Conservation (phyloP, 2,797 vertebrate genomes). For the Pangasius mekongensis region DNA sequence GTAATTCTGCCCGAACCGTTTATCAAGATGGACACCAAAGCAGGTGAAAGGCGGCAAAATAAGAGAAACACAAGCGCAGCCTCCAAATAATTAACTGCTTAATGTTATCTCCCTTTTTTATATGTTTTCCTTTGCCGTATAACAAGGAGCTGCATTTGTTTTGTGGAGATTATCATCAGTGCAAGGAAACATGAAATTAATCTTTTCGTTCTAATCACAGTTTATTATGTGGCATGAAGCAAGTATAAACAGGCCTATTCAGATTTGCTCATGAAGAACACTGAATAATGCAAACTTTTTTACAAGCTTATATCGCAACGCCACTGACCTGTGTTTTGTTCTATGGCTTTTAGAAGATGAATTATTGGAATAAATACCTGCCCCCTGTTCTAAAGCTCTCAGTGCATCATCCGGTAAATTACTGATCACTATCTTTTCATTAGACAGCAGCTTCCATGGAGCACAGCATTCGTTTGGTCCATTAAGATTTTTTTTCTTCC, state of each 20-base stretch:
- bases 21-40: slow-evolving; percentile 11
- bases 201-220: slow-evolving; percentile 22
- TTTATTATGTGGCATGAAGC: slow-evolving; percentile 14
- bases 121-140: background rate
- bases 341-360: slow-evolving; percentile 5
- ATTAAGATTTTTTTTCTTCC: slow-evolving; percentile 17
- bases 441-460: slow-evolving; percentile 11
- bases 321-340: slow-evolving; percentile 17
- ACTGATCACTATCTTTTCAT: slow-evolving; percentile 50
- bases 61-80: background rate
- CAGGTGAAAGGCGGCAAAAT: background rate
- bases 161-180: slow-evolving; percentile 27
- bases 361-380: slow-evolving; percentile 39
- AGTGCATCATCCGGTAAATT: slow-evolving; percentile 35
- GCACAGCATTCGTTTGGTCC: slow-evolving; percentile 2
- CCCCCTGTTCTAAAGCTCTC: background rate
- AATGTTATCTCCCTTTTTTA: slow-evolving; percentile 13
- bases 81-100: background rate
- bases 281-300: slow-evolving; percentile 23
- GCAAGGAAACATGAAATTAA: slow-evolving; percentile 30
- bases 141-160: slow-evolving; percentile 21
- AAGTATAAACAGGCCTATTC: slow-evolving; percentile 33
- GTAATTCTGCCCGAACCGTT: background rate
- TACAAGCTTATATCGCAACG: slow-evolving; percentile 10
- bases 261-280: slow-evolving; percentile 25